These are phyloP conservation scores for Anhinga anhinga DNA, from an alignment of 2,113 vertebrate genomes.

Conservation along the genomic window DNA sequence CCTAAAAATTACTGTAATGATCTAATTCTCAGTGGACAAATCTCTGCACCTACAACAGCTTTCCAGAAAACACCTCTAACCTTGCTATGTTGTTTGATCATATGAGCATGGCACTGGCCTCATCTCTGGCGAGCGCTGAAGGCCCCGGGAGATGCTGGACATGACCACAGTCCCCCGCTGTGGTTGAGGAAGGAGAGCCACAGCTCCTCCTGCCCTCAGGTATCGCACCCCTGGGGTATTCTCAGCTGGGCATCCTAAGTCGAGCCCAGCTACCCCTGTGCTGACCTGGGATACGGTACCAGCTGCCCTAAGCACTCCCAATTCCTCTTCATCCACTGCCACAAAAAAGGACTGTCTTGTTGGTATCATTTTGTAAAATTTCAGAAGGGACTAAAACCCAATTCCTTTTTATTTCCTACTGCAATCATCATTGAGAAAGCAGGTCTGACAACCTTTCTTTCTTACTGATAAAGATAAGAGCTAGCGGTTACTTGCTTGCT, in stretches of 20 bases:
- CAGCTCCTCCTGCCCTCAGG: not conserved
- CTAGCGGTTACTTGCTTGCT: not conserved
- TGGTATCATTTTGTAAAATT: not conserved
- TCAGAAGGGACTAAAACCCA: not conserved
- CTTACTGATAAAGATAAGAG: not conserved
- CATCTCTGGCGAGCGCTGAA: rapidly evolving
- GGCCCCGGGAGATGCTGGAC: not conserved
- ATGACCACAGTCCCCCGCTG: rapidly evolving
- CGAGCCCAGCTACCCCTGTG: not conserved
- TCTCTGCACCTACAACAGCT: not conserved
- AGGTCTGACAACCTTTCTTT: not conserved
- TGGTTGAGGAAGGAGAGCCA: not conserved
- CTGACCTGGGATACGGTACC: not conserved
- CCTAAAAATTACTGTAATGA: not conserved
- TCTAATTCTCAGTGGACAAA: not conserved
- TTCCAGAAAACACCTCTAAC: not conserved
- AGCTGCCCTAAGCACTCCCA: not conserved
- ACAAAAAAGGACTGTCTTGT: not conserved
- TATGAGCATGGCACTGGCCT: rapidly evolving
- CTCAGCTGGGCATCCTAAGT: not conserved
- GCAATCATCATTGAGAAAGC: not conserved
- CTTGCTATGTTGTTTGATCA: rapidly evolving
- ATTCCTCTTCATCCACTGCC: not conserved
- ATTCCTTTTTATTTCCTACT: not conserved
- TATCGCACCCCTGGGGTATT: not conserved